A percentile compares a stretch with the other conserved stretches of the same genome.
These are phyloP conservation scores for Molothrus aeneus DNA, from an alignment of 2,797 vertebrate genomes.

Conservation along the genomic window DNA sequence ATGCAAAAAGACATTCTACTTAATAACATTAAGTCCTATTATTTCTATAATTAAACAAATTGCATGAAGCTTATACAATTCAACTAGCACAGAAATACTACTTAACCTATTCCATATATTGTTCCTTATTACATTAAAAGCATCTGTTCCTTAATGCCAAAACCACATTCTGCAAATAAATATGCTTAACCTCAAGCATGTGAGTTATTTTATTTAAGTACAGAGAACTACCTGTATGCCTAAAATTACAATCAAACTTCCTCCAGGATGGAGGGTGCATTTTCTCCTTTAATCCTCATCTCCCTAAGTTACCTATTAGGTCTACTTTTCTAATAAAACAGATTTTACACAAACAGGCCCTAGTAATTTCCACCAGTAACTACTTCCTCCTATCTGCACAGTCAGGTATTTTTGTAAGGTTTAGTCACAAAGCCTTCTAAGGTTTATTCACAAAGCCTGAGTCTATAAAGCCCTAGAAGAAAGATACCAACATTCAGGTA, in stretches of 20 bases:
- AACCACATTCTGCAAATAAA: conserved; percentile 20
- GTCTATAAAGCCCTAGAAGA: background rate
- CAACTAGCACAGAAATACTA: background rate
- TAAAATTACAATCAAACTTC: background rate
- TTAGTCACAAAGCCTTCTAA: background rate
- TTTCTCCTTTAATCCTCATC: background rate
- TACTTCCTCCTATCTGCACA: background rate
- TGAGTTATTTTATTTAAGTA: background rate
- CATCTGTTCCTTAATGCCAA: conserved; percentile 20
- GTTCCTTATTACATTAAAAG: conserved; percentile 1
- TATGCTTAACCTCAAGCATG: background rate
- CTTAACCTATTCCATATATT: background rate
- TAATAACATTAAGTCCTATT: background rate
- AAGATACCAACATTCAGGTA: background rate
- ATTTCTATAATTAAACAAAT: conserved; percentile 33
- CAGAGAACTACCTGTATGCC: background rate
- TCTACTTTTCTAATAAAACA: background rate
- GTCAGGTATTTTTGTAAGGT: background rate
- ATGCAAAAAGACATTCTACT: background rate
- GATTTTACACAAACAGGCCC: background rate
- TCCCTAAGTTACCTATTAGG: background rate
- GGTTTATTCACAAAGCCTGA: background rate
- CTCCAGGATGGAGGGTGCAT: background rate
- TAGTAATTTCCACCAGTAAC: background rate
- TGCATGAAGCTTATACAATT: background rate